Evolutionary conservation across 2,113 vertebrate genomes (phyloP), one percentile per base, ranked within the genome.

Genomic region (Cynocephalus volans): DNA sequence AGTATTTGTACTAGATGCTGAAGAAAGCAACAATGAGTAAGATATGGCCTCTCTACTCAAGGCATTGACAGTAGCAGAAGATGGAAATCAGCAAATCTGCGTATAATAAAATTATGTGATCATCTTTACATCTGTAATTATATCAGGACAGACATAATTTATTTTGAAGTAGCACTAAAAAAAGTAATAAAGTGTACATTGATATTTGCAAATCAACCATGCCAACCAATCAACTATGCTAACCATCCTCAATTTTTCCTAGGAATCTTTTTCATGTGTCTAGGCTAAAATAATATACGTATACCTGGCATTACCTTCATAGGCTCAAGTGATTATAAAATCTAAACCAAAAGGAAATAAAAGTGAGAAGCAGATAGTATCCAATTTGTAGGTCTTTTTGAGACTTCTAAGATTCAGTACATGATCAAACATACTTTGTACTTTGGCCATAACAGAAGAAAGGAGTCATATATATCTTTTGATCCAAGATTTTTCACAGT

Each of bases 291-390:
- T 33, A 87, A n/a, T 33, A 14, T 18, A 69, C 31, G n/a, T 58
- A 1, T 17, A 52, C 18, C 67, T 28, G 65, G 73, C 23, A 69
- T 52, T 72, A 70, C 24, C 58, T 23, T 3, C 19, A 17, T n/a
- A 80, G 50, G 64, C 21, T 89, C 79, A 82, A 83, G 73, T 54
- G 56, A 83, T 50, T 33, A 83, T 56, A 75, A 96, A 88, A 90
- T 54, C 69, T 75, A 80, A 89, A 76, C 26, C 80, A 60, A 69
- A 95, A 65, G 19, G 17, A 8, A 84, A 69, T 87, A 65, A 69
- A 90, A 87, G 54, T 26, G 31, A 96, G 64, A 87, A 94, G 36
- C 28, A 72, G 85, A 41, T 69, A 83, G 73, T 88, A 62, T 41
- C 84, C 18, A 14, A 69, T 64, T 65, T 88, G n/a, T 21, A 76